Evolutionary conservation across 2,797 vertebrate species (phyloP), one percentile per base, ranked within the genome.

Genomic region (Darevskia nairensis): DNA sequence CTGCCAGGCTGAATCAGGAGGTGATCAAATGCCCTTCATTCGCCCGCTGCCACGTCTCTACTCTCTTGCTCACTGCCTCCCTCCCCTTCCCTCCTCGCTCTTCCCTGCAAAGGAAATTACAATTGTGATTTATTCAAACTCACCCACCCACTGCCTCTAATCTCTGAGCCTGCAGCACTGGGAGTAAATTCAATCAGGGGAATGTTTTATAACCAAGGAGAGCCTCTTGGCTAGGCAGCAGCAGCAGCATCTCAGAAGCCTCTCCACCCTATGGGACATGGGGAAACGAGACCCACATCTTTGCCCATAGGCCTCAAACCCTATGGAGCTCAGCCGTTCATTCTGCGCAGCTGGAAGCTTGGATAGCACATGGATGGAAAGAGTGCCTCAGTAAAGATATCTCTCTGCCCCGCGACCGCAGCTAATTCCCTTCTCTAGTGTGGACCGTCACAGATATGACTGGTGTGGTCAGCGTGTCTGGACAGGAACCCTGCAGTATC

Each of bases 51-150:
- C 68, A 69, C 1, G 1, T 80, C 72, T 61, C 82, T 35, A 41
- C 68, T 21, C 66, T 78, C 82, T n/a, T 46, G 76, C 66, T 79
- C 64, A 17, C 19, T 21, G 50, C 68, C 77, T 46, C 39, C 82
- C 59, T 85, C 71, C 83, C 41, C 17, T 23, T n/a, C 74, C n/a
- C 35, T 44, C 44, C 27, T 68, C n/a, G 1, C 61, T 83, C 44
- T 64, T 71, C 75, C 50, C 66, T 72, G 74, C 80, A 78, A 88
- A 77, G 41, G 64, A 82, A 79, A 86, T 86, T 61, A 82, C 80
- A 85, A 74, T 74, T 41, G 84, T 72, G 74, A 85, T 74, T 90
- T 80, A 87, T 87, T 80, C 79, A 64, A 35, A n/a, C 75, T 71
- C 79, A 50, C 41, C 80, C 84, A 77, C 74, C 83, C 86, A 39